Evolutionary conservation across 2,888 invertebrate genomes (phyloP).

Genomic region (Pollenia amentaria): DNA sequence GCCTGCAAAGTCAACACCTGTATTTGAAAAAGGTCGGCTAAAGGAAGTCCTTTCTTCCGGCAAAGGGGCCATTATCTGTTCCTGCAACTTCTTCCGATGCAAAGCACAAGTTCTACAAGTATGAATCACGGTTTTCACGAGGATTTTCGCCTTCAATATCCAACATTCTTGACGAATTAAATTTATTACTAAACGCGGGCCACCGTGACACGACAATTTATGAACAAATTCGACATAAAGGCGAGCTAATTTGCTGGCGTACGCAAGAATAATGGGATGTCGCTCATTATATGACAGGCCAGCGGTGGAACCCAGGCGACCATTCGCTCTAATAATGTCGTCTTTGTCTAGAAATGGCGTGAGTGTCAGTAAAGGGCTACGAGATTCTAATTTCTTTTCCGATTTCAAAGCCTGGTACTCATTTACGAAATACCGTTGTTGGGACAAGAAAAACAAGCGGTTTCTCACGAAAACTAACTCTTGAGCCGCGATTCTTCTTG

Average conservation of each 20-base stretch:
- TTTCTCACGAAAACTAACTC: neutral
- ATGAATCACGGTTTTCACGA: neutral
- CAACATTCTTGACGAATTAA: conserved; percentile 17
- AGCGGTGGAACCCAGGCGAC: neutral
- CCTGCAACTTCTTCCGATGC: neutral
- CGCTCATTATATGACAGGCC: neutral
- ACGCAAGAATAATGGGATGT: neutral
- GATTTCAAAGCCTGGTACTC: neutral
- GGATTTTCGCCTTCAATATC: neutral
- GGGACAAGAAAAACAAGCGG: conserved; percentile 2
- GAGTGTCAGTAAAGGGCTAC: conserved; percentile 6
- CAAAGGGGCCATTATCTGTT: too few species aligned
- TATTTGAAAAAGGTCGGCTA: too few species aligned
- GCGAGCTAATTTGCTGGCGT: too few species aligned
- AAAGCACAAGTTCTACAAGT: neutral
- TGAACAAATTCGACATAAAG: conserved; percentile 16
- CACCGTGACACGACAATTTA: too few species aligned
- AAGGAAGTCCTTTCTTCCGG: too few species aligned
- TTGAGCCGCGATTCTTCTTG: neutral
- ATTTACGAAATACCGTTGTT: neutral
- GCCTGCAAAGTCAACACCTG: conserved; percentile 17
- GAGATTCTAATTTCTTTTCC: neutral
- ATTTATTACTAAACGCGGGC: too few species aligned
- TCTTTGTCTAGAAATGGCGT: conserved; percentile 6
- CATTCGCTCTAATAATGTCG: conserved; percentile 6